Base-by-base conservation (phyloP, 2,888 invertebrate species). In the Lathronympha strigana region DNA sequence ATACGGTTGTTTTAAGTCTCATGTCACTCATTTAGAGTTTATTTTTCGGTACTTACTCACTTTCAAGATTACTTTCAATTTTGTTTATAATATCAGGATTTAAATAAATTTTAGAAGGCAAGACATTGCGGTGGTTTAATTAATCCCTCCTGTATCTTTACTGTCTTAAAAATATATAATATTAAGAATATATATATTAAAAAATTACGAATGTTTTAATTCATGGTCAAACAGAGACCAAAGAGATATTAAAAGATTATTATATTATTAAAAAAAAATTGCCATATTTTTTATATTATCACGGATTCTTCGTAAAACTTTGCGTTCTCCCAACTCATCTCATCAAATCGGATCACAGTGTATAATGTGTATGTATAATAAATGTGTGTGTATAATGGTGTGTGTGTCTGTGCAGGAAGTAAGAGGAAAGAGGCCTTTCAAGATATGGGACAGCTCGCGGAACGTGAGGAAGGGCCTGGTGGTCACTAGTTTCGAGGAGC, bases 361-460 rank as follows among this genome's bases (percentile, higher is more conserved):
- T 21, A 21, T 21, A 11, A 43, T 15, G 31, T 51, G 19, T 17
- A 19, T 23, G 11, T n/a, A n/a, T 17, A 17, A 15, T 13, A 19
- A 19, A 25, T 28, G 21, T 21, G 36, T 53, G 31, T 57, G 19
- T 31, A 1, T 28, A 58, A 58, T 23, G 17, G 57, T 58, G 63
- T 58, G 31, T 70, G 68, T 78, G 75, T 74, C 79, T 82, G 93
- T 93, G 69, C 94, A 97, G 97, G 97, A 97, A 95, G 95, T 96
- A 94, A 96, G 97, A 94, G 96, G 96, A 94, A 97, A 97, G 95
- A 96, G 97, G 95, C 97, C 97, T 94, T 97, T 97, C 94, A 97
- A 97, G 95, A 96, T 97, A 95, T 97, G 97, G 97, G 97, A 97
- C 95, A 96, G 97, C 93, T 96, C 96, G 94, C 95, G 97, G 93